phyloP scores from a whole-genome alignment of 1,140 invertebrate genomes.

The Drosophila bocki region DNA sequence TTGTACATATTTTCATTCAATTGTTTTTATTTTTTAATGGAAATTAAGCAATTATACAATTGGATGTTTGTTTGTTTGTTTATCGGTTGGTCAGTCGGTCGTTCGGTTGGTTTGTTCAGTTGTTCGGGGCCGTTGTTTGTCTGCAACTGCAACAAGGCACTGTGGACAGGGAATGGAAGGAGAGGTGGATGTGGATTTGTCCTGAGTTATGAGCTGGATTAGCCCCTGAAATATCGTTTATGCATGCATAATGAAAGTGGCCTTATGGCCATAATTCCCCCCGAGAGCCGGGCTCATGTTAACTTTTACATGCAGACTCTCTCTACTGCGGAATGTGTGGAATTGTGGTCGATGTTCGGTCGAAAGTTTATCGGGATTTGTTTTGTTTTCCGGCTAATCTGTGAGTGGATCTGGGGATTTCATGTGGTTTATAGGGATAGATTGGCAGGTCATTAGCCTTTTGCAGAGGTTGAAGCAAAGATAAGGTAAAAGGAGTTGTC shows the following conservation, averaged over 20 bases:
- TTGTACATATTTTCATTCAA: constrained; percentile 24
- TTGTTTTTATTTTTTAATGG: constrained; percentile 37
- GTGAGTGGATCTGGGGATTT: constrained; percentile 31
- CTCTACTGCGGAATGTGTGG: neutral
- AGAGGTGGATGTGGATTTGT: constrained; percentile 18
- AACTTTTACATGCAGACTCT: constrained; percentile 32
- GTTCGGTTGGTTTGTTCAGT: constrained; percentile 1
- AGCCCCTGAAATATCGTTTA: constrained; percentile 58
- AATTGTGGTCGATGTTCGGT: constrained; percentile 18
- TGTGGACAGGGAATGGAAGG: neutral
- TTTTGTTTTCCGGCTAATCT: constrained; percentile 42
- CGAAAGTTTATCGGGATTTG: constrained; percentile 51
- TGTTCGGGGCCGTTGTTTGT: constrained; percentile 6
- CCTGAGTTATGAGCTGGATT: constrained; percentile 51
- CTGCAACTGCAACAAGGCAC: constrained; percentile 8
- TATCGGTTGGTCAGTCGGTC: neutral
- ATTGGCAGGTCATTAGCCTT: constrained; percentile 25
- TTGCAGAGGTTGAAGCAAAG: too few relatives aligned
- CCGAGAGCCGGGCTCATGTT: constrained; percentile 33
- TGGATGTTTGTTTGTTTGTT: constrained; percentile 39
- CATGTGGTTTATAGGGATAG: constrained; percentile 21
- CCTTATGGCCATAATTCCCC: constrained; percentile 50
- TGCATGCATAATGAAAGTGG: constrained; percentile 59
- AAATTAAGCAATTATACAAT: constrained; percentile 65
- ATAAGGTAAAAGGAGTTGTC: neutral